Base-by-base conservation (phyloP, 2,888 invertebrate genomes). In the Diplazon laetatorius region DNA sequence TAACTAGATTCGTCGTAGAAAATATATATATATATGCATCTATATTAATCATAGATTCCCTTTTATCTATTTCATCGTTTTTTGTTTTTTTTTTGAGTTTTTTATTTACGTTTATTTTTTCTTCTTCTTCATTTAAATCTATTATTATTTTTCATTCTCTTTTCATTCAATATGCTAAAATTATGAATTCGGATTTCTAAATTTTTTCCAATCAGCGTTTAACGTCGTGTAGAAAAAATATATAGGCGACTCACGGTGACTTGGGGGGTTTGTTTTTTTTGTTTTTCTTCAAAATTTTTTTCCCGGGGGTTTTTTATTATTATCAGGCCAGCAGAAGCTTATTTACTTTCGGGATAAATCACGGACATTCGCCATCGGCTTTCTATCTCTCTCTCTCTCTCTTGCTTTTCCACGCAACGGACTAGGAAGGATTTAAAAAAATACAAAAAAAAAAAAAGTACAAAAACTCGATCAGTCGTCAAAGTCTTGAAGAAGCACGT, bases 141-240 rank as follows among this genome's bases (percentile, higher is more conserved):
- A 5, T 30, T 30, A 5, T 30, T 30, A 12, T 57, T 16, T 55
- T 35, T 35, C 55, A 46, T 46, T 35, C n/a, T 25, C 59, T 52
- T 59, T n/a, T 55, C 39, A n/a, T 48, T 62, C 44, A 69, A 72
- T 63, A 59, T 55, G 22, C 44, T 60, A 48, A 44, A 52, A 52
- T 63, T 69, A n/a, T n/a, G 69, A 55, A 78, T 68, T 75, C 75
- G 57, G 12, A n/a, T n/a, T 44, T 70, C 69, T 20, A 44, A 60
- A 42, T n/a, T n/a, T n/a, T n/a, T 70, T 65, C 70, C 70, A 76
- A 78, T 63, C 71, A 81, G 66, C 78, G 77, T 71, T 71, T 70
- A 65, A 77, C 42, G 74, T 75, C 74, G 74, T 71, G 73, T 74
- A 68, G 78, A 80, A 77, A 75, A 80, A 75, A 80, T 80, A 78